These are phyloP conservation scores for Brachypterus glaber DNA, from an alignment of 2,888 invertebrate genomes.

Conservation along the genomic window DNA sequence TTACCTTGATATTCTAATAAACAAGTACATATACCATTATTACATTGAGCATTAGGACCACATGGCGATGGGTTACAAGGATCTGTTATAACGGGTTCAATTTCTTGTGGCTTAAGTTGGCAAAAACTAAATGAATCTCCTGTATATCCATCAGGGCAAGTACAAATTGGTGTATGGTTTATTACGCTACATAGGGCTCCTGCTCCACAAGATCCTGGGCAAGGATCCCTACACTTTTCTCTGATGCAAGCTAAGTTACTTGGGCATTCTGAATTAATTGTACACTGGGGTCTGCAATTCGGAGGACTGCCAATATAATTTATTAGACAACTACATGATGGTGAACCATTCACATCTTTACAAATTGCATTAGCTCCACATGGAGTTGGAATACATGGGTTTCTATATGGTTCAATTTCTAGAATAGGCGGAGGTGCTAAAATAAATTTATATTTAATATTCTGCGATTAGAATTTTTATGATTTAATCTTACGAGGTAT, in stretches of 20 bases:
- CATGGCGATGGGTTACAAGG: constrained; percentile 54
- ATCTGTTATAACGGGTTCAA: constrained; percentile 37
- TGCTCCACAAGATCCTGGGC: constrained; percentile 53
- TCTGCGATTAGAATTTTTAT: neutral
- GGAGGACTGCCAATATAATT: constrained; percentile 46
- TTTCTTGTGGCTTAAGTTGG: constrained; percentile 31
- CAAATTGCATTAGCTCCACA: constrained; percentile 51
- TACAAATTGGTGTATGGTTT: constrained; percentile 58
- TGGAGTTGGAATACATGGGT: constrained; percentile 49
- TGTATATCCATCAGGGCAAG: constrained; percentile 51
- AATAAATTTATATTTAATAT: constrained; percentile 3
- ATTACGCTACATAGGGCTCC: constrained; percentile 55
- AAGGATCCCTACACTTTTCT: constrained; percentile 56
- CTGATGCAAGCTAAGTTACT: constrained; percentile 44
- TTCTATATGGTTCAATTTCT: constrained; percentile 25
- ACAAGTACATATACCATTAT: constrained; percentile 60
- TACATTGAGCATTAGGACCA: constrained; percentile 51
- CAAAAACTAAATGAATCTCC: constrained; percentile 51
- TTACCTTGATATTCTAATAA: constrained; percentile 63
- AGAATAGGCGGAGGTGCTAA: constrained; percentile 23
- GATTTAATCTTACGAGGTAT: constrained; percentile 33
- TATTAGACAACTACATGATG: constrained; percentile 46
- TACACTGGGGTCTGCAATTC: constrained; percentile 49
- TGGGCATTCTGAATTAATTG: constrained; percentile 46
- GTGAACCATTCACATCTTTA: constrained; percentile 41